These are phyloP conservation scores for Neodontobutis hainanensis DNA, from an alignment of 2,113 vertebrate genomes.

Conservation along the genomic window DNA sequence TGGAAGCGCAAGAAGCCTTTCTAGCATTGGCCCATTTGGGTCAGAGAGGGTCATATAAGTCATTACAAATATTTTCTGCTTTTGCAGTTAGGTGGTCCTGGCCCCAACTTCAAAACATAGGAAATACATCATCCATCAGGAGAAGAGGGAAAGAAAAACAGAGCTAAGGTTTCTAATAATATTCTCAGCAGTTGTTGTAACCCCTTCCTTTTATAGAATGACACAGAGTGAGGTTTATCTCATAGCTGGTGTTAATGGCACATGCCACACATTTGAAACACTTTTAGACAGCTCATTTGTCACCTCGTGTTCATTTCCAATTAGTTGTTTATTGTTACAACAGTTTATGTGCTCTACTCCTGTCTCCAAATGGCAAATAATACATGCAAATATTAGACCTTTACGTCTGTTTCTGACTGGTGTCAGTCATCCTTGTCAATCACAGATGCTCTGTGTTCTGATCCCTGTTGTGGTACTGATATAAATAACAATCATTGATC, in stretches of 20 bases:
- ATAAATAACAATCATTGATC: conserved; percentile 58
- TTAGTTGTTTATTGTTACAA: neutral
- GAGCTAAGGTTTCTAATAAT: conserved; percentile 59
- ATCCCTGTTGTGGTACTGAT: conserved; percentile 14
- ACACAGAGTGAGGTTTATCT: conserved; percentile 6
- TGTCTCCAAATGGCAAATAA: conserved; percentile 9
- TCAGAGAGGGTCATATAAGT: conserved; percentile 16
- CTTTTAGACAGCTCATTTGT: neutral
- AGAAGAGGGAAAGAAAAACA: conserved; percentile 49
- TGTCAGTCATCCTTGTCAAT: conserved; percentile 42
- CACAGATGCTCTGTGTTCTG: conserved; percentile 24
- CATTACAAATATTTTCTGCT: conserved; percentile 26
- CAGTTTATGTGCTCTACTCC: neutral
- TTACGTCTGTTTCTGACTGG: conserved; percentile 28
- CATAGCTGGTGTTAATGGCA: neutral
- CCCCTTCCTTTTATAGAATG: conserved; percentile 13
- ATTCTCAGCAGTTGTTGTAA: conserved; percentile 53
- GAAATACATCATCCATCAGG: conserved; percentile 46
- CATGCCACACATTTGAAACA: neutral
- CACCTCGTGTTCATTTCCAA: neutral
- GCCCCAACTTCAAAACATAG: conserved; percentile 50
- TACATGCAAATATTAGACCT: conserved; percentile 14
- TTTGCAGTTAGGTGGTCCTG: conserved; percentile 46
- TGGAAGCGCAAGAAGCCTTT: conserved; percentile 6
- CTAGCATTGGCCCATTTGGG: neutral